Percentiles rank a stretch among this genome's conserved stretches.
These are phyloP conservation scores for Cranoglanis bouderius DNA, from an alignment of 2,113 vertebrate species.

Conservation along the genomic window DNA sequence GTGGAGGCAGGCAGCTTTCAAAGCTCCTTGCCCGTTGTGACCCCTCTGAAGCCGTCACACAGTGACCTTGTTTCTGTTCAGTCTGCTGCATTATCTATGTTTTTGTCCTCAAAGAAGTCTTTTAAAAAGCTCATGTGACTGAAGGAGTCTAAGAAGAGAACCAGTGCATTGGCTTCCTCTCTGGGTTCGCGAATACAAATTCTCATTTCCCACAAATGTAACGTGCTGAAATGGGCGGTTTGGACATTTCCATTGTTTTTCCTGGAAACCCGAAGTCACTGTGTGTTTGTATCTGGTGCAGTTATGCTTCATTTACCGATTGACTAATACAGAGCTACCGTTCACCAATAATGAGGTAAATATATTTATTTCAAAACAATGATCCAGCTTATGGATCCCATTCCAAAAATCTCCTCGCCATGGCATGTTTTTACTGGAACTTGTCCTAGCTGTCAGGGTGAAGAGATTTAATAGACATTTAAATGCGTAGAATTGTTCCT, in stretches of 20 bases:
- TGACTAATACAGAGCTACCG: slow-evolving; percentile 23
- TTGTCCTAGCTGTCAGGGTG: background rate
- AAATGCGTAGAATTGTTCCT: background rate
- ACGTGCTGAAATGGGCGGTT: slow-evolving; percentile 36
- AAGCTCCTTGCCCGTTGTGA: background rate
- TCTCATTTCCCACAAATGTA: background rate
- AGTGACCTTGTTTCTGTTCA: background rate
- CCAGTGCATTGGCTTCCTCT: slow-evolving; percentile 40
- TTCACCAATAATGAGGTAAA: slow-evolving; percentile 44
- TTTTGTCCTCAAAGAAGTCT: background rate
- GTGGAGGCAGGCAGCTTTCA: background rate
- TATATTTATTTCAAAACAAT: slow-evolving; percentile 59
- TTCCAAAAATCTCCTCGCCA: slow-evolving; percentile 58
- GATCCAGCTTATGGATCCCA: slow-evolving; percentile 57
- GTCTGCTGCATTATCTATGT: background rate
- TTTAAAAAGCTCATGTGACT: slow-evolving; percentile 14
- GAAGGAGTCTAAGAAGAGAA: slow-evolving; percentile 14
- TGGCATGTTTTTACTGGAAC: slow-evolving; percentile 68
- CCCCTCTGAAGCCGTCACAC: background rate
- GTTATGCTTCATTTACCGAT: slow-evolving; percentile 24
- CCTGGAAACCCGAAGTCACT: slow-evolving; percentile 27
- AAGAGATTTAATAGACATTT: background rate
- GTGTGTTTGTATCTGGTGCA: slow-evolving; percentile 35
- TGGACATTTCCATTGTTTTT: slow-evolving; percentile 32
- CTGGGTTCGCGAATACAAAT: slow-evolving; percentile 50